Evolutionary conservation across 2,888 invertebrate genomes (phyloP), one percentile per base, ranked within the genome.

Genomic region (Agrochola lychnidis): DNA sequence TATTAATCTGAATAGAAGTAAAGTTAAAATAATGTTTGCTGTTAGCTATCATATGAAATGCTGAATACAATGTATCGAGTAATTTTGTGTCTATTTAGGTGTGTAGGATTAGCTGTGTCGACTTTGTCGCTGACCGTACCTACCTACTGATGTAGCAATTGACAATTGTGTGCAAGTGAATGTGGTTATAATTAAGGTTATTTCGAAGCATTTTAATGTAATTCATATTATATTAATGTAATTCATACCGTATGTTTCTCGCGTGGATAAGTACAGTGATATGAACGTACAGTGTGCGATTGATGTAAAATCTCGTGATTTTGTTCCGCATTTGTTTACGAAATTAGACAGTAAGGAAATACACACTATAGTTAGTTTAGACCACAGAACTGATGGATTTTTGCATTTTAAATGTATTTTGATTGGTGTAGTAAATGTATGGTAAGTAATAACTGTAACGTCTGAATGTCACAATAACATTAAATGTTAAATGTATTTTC

Each of bases 401-500:
- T 80, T 25, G 9, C 16, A 56, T 56, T 56, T 25, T 30, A 56
- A 48, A 79, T 79, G 36, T 62, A 62, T 61, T 61, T 45, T 64
- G 12, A 22, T 42, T 40, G 14, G 1, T 59, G 70, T 76, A 25
- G 6, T 59, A 48, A 51, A 51, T 6, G 45, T 63, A 67, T 5
- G 2, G 16, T 78, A 64, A n/a, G 22, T 78, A 25, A 30, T n/a
- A 36, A 61, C 61, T 62, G 12, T 42, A 51, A 78, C 7, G 80
- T 57, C 68, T 68, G 68, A 80, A 36, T 9, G 57, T 53, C n/a
- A 62, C 67, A 70, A 59, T 69, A 82, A 78, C 72, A 66, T 81
- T 78, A 25, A 40, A 83, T 81, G 57, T 78, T 42, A 62, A 57
- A 83, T 66, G 75, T 82, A 82, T 84, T 82, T 80, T 80, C 76